phyloP scores from a whole-genome alignment of 2,888 invertebrate species.

The Acronicta leporina region DNA sequence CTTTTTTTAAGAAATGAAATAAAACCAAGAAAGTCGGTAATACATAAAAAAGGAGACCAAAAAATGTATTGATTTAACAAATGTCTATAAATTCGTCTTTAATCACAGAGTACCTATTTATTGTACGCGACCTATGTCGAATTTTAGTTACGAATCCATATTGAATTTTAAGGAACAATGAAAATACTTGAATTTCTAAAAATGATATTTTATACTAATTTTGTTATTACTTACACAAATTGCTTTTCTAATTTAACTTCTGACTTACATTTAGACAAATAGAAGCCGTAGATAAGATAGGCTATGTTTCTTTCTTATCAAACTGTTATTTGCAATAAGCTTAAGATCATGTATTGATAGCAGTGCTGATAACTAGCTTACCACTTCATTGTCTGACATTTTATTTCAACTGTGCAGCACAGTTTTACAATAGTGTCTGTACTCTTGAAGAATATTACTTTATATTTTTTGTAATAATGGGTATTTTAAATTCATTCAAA shows the following conservation, averaged over 20 bases:
- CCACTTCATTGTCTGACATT: constrained; percentile 72
- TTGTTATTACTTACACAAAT: constrained; percentile 30
- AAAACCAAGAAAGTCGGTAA: no score
- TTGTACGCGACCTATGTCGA: no score
- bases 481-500: constrained; percentile 70
- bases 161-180: no score
- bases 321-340: constrained; percentile 83
- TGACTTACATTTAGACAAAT: constrained; percentile 66
- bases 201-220: constrained; percentile 30
- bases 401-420: constrained; percentile 74
- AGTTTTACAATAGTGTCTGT: constrained; percentile 71
- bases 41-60: no score
- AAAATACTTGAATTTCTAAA: constrained; percentile 11
- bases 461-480: constrained; percentile 74
- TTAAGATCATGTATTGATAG: constrained; percentile 85
- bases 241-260: constrained; percentile 49
- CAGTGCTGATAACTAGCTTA: constrained; percentile 75
- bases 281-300: constrained; percentile 80
- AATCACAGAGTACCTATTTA: no score
- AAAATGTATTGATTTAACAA: no score
- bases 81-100: no score
- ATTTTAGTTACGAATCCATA: no score
- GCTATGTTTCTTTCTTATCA: constrained; percentile 80
- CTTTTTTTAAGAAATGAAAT: no score
- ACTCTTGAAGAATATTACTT: constrained; percentile 61